phyloP scores from a whole-genome alignment of 2,113 vertebrate species.

The Enhydra lutris region DNA sequence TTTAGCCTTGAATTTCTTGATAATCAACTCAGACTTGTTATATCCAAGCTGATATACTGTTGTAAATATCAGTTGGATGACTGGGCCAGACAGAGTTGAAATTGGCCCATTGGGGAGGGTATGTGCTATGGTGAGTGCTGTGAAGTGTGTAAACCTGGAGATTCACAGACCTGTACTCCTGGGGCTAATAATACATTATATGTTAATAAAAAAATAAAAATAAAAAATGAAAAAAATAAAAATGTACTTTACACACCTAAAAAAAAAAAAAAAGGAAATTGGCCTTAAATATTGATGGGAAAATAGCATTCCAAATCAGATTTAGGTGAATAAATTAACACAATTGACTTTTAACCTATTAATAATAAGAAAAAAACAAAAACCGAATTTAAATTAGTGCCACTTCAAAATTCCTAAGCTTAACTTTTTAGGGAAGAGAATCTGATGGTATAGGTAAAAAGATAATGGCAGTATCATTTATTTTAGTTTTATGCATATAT shows the following conservation, averaged over 20 bases:
- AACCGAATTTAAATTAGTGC: background rate
- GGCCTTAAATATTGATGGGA: background rate
- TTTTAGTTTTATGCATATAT: background rate
- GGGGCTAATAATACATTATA: too few relatives aligned
- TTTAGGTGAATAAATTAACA: background rate
- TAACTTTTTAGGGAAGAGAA: background rate
- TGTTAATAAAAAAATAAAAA: too few relatives aligned
- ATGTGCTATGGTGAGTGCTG: too few relatives aligned
- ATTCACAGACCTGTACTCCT: too few relatives aligned
- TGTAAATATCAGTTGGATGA: background rate
- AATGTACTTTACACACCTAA: too few relatives aligned
- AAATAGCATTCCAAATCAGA: background rate
- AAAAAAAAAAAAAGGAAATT: background rate
- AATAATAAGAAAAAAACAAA: background rate
- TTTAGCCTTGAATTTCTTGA: conserved; percentile 13
- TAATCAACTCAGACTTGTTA: background rate
- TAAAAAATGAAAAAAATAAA: too few relatives aligned
- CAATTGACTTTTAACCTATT: conserved; percentile 8
- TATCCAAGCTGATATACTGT: background rate
- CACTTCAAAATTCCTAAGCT: conserved; percentile 2
- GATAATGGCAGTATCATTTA: background rate
- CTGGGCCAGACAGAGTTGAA: background rate
- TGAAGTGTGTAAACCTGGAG: too few relatives aligned
- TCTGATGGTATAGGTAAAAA: background rate
- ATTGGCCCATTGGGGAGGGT: background rate